Evolutionary conservation across 2,888 invertebrate species (phyloP).

Genomic region (Nineta flava): DNA sequence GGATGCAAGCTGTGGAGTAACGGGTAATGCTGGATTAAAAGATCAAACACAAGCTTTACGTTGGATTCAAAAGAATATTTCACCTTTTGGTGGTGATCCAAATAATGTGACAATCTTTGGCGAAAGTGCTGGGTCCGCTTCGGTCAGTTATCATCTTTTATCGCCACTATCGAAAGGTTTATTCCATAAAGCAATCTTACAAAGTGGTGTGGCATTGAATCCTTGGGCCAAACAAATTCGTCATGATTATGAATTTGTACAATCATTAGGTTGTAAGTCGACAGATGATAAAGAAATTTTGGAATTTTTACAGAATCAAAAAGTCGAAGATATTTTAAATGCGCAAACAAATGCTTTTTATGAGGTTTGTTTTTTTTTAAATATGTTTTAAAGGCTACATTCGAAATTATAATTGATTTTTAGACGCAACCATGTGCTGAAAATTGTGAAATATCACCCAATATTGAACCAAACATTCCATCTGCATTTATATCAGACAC

Average conservation of each 20-base stretch:
- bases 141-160: background rate
- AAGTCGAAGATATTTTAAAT: background rate
- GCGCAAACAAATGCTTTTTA: background rate
- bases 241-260: background rate
- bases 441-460: background rate
- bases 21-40: background rate
- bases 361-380: background rate
- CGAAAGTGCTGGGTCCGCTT: background rate
- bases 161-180: background rate
- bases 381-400: background rate
- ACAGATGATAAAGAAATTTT: background rate
- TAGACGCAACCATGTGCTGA: background rate
- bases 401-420: background rate
- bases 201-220: background rate
- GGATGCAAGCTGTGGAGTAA: background rate
- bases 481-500: background rate
- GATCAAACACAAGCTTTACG: background rate
- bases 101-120: background rate
- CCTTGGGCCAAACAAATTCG: background rate
- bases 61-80: background rate
- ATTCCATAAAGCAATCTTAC: background rate
- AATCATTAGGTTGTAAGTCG: background rate
- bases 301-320: constrained; percentile 2
- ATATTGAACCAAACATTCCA: background rate
- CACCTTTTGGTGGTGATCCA: background rate